A percentile compares a stretch with the other conserved stretches of the same genome.
Conservation (phyloP, 2,113 vertebrate genomes). For the Catharus minimus region DNA sequence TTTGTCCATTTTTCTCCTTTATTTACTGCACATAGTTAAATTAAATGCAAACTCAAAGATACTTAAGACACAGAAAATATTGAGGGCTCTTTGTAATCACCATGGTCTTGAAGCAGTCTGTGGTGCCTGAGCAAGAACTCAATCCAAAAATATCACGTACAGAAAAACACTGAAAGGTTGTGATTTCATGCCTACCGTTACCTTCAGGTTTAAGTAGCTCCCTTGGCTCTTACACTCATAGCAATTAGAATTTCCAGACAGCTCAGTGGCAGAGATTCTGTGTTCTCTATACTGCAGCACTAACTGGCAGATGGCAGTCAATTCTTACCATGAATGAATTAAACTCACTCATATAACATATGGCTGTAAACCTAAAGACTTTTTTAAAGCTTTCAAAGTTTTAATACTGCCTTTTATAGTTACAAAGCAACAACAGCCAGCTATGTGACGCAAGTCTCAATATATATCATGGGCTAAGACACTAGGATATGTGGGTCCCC, state of each 20-base stretch:
- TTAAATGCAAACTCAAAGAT: background rate
- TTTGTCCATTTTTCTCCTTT: background rate
- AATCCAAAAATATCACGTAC: constrained; percentile 29
- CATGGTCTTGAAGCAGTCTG: background rate
- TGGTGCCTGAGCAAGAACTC: background rate
- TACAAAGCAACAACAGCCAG: background rate
- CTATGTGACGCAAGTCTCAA: background rate
- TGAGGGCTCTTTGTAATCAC: background rate
- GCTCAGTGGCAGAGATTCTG: constrained; percentile 10
- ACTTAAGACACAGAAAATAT: background rate
- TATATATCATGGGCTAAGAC: background rate
- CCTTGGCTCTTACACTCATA: constrained; percentile 10
- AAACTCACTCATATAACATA: background rate
- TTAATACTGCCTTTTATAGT: background rate
- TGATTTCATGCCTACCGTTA: constrained; percentile 46
- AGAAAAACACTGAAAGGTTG: constrained; percentile 9
- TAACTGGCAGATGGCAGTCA: constrained; percentile 15
- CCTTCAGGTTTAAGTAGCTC: constrained; percentile 41
- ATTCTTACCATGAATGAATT: background rate
- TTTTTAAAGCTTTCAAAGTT: background rate
- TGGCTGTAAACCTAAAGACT: background rate
- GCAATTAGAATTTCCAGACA: constrained; percentile 53
- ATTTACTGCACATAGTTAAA: background rate
- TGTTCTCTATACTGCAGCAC: background rate
- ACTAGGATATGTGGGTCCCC: background rate